Base-by-base conservation (phyloP, 2,113 vertebrate genomes). In the Megalops atlanticus region DNA sequence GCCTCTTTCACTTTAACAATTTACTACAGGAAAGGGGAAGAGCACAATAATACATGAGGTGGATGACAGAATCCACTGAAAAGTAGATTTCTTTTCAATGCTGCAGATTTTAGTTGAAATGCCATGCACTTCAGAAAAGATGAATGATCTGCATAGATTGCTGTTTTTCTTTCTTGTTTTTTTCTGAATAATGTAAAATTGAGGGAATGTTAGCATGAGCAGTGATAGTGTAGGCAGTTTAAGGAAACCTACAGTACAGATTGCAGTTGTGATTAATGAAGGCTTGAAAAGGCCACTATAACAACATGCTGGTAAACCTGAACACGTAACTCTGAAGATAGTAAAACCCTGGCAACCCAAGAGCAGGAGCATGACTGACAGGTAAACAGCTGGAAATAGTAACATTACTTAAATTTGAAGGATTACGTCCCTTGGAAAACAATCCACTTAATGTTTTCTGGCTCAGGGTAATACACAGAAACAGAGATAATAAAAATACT, bases 21-120 rank as follows among this genome's bases (percentile, higher is more conserved):
- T 72, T 80, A 40, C 43, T 80, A 49, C 43, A 15, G 43, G 47
- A 68, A 47, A 72, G n/a, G 11, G n/a, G 14, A 81, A 81, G n/a
- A 81, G n/a, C 15, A 27, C 45, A 73, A 38, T 49, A 40, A 21
- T 49, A 73, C 43, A 68, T 73, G 79, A 80, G 36, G 69, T 52
- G 43, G 70, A 39, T 40, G 40, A 70, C n/a, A 47, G 36, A 14
- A n/a, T 21, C 64, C 41, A 24, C 27, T 70, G 21, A 80, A 41
- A 73, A 73, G 70, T 36, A 15, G 33, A 69, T n/a, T 21, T 45
- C 36, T 79, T 18, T 69, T 43, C 58, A 69, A 14, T 79, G 33
- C 68, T 16, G 31, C 27, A 58, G 15, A 58, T 70, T 70, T 7
- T 35, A 41, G 21, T 36, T 11, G 31, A 58, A 4, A n/a, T 58